Base-by-base conservation (phyloP, 2,113 vertebrate species). In the Salvator merianae region DNA sequence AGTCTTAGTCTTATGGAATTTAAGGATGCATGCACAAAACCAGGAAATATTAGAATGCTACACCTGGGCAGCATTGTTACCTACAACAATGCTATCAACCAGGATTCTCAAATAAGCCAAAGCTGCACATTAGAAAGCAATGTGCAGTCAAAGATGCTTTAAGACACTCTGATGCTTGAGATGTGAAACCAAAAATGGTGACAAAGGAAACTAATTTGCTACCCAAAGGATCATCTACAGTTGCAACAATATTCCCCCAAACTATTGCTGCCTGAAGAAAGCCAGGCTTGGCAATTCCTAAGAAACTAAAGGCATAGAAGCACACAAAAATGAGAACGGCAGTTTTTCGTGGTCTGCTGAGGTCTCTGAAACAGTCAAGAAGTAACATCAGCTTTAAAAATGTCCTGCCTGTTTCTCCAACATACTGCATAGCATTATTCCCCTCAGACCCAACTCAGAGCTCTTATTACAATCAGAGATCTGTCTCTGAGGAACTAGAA, bases 401-500 rank as follows among this genome's bases (percentile, higher is more conserved):
- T n/a, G n/a, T n/a, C n/a, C n/a, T n/a, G n/a, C n/a, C n/a, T n/a
- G n/a, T n/a, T n/a, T n/a, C n/a, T 24, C 55, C 34, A 5, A 0
- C 82, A 68, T 38, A 1, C 22, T 0, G 0, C 3, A n/a, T 0
- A 0, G 5, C n/a, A n/a, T 12, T 3, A 0, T 3, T 50, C 65
- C 16, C 89, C n/a, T n/a, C 47, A 3, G 83, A 13, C 40, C 72
- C 38, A 5, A 0, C 0, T 3, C 40, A 77, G 3, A 69, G 74
- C 81, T 5, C 0, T 0, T 65, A 76, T 50, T 68, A 76, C 4
- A 68, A 2, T 22, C 16, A 5, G n/a, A 32, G 36, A 26, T 10
- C 55, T 63, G 24, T 55, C 16, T n/a, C 32, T 22, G 2, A 26
- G 28, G 38, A 62, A 65, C 59, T 30, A 13, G 63, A 38, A 30